These are phyloP conservation scores for Crioceris asparagi DNA, from an alignment of 2,888 invertebrate species.

Conservation along the genomic window DNA sequence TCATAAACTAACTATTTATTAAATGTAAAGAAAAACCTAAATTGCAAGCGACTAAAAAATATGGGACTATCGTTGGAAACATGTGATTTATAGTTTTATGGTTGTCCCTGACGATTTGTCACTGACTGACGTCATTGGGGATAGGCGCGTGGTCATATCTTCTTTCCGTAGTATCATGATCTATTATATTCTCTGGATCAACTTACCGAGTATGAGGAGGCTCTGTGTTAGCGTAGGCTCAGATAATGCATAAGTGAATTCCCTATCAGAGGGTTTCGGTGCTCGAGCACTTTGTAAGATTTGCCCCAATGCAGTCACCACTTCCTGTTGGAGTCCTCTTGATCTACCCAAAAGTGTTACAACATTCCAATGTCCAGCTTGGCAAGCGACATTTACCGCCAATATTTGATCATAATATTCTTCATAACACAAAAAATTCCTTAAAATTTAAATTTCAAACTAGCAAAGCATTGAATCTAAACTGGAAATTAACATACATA, in stretches of 20 bases:
- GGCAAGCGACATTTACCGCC: conserved; percentile 52
- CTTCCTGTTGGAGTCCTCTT: conserved; percentile 46
- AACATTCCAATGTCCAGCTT: conserved; percentile 51
- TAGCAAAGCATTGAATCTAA: conserved; percentile 1
- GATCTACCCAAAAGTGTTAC: conserved; percentile 39
- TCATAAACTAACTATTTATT: too few relatives aligned
- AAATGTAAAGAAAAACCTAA: too few relatives aligned
- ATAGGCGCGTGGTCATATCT: too few relatives aligned
- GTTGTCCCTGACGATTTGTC: too few relatives aligned
- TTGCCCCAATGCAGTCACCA: conserved; percentile 45
- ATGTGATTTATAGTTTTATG: too few relatives aligned
- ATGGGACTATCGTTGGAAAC: too few relatives aligned
- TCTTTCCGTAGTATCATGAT: too few relatives aligned
- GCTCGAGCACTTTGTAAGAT: conserved; percentile 34
- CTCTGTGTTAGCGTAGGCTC: conserved; percentile 35
- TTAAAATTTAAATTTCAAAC: conserved; percentile 25
- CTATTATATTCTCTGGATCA: too few relatives aligned
- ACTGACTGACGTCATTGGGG: too few relatives aligned
- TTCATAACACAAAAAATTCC: conserved; percentile 49
- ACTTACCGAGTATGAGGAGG: conserved; percentile 23
- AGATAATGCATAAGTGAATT: conserved; percentile 33
- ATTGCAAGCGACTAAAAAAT: too few relatives aligned
- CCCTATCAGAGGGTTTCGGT: conserved; percentile 27
- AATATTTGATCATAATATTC: conserved; percentile 53
- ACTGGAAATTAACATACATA: conserved; percentile 36